phyloP scores from a whole-genome alignment of 2,113 vertebrate genomes.

The Chloroceryle aenea region DNA sequence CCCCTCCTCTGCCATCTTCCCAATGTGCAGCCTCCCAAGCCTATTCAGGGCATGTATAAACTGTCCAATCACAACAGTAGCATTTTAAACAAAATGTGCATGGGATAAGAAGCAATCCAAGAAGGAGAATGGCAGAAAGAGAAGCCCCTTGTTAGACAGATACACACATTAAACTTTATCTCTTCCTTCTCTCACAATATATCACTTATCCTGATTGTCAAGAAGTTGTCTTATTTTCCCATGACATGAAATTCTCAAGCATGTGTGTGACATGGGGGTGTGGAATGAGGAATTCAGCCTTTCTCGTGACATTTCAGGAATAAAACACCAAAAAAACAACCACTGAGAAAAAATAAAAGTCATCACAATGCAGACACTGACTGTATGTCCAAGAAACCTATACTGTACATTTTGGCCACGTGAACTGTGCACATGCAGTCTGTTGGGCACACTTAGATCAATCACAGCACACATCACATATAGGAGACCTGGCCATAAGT shows the following conservation, averaged over 20 bases:
- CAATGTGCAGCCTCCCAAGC: neutral
- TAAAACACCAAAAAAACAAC: no score
- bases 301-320: no score
- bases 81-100: neutral
- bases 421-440: accelerated
- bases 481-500: neutral
- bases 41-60: neutral
- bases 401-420: neutral
- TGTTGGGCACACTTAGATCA: neutral
- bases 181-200: neutral
- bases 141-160: neutral
- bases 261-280: no score
- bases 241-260: neutral
- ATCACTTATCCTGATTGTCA: neutral
- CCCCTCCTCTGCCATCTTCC: neutral
- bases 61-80: neutral
- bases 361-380: neutral
- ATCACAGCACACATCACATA: neutral
- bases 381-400: neutral
- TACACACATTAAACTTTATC: neutral
- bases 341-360: no score
- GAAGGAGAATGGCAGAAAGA: neutral
- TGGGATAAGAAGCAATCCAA: neutral
- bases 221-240: neutral
- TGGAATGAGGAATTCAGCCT: neutral